Conservation (phyloP, 2,113 vertebrate species). For the Malurus cyaneus region DNA sequence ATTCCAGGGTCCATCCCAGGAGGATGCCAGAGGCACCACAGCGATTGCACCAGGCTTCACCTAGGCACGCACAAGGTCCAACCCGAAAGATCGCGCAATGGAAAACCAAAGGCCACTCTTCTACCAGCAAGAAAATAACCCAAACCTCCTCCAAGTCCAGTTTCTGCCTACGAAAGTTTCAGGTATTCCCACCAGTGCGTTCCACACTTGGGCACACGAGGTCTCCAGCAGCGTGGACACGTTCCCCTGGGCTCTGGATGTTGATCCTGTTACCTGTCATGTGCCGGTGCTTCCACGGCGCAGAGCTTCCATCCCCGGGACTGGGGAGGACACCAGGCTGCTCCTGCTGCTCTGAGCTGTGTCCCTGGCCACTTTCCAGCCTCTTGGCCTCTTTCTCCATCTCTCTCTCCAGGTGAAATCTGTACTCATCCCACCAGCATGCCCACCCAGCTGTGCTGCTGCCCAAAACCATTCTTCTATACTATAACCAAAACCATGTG, state of each 20-base stretch:
- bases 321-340: neutral
- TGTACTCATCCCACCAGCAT: neutral
- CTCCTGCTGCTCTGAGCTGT: neutral
- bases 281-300: neutral
- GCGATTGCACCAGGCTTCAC: fast-evolving
- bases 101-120: neutral
- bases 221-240: neutral
- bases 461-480: neutral
- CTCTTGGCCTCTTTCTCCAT: too few relatives aligned
- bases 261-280: neutral
- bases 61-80: fast-evolving
- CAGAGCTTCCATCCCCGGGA: neutral
- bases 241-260: neutral
- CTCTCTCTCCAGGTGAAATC: too few relatives aligned
- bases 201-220: neutral
- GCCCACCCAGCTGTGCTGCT: neutral
- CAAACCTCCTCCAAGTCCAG: neutral
- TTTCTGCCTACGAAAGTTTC: neutral
- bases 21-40: neutral
- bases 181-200: fast-evolving
- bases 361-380: neutral
- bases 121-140: neutral
- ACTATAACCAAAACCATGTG: neutral
- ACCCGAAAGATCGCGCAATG: neutral
- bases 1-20: neutral